Percentiles rank a stretch among this genome's conserved stretches.
Conservation (phyloP, 2,113 vertebrate species). For the Daphoenositta chrysoptera region DNA sequence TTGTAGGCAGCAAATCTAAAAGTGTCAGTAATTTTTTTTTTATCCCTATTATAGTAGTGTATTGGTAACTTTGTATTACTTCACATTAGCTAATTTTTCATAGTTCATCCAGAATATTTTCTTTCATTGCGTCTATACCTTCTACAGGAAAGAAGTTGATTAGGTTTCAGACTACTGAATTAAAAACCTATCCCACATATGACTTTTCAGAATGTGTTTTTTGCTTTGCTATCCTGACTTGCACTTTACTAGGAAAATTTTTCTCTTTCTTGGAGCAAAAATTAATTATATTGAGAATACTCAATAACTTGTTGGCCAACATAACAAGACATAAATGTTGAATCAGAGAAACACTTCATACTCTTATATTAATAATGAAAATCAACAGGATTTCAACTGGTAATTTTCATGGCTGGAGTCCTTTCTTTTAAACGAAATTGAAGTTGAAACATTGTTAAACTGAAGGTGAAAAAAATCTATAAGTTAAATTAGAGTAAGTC, state of each 20-base stretch:
- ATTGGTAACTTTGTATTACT: neutral
- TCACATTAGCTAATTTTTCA: neutral
- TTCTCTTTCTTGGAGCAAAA: neutral
- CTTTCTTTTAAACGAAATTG: neutral
- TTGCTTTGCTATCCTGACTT: neutral
- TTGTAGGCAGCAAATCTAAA: neutral
- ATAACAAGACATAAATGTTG: neutral
- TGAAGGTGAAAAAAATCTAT: neutral
- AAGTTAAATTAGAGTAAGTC: constrained; percentile 5
- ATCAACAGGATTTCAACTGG: neutral
- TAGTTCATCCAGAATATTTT: neutral
- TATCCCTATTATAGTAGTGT: neutral
- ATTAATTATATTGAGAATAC: neutral
- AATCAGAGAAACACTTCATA: neutral
- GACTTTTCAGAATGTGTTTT: neutral
- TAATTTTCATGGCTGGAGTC: neutral
- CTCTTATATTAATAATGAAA: neutral
- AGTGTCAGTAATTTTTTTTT: neutral
- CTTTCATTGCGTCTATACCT: neutral
- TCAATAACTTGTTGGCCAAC: neutral
- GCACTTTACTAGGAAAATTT: neutral
- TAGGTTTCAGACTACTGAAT: neutral
- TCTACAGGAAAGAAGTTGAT: neutral
- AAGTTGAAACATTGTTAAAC: neutral
- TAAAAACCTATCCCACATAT: neutral